Conservation (phyloP, 1,140 invertebrate genomes). For the Pogonomyrmex californicus region DNA sequence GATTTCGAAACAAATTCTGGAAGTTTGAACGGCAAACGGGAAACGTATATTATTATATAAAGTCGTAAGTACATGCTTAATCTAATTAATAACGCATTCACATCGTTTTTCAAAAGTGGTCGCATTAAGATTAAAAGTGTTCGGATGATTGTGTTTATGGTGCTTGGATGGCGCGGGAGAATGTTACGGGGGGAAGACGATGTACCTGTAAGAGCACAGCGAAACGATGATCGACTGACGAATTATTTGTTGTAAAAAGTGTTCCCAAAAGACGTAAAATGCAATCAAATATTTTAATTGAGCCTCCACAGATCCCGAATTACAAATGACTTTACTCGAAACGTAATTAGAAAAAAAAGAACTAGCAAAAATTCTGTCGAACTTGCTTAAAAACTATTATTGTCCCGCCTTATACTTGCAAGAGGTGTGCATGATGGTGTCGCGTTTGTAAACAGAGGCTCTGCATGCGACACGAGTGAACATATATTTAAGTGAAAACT, state of each 20-base stretch:
- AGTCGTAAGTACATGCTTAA: slow-evolving; percentile 44
- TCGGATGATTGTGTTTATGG: neutral
- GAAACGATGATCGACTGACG: slow-evolving; percentile 31
- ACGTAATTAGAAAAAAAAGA: slow-evolving; percentile 28
- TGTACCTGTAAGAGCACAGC: neutral
- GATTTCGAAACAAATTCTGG: slow-evolving; percentile 14
- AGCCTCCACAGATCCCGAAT: neutral
- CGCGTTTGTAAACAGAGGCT: slow-evolving; percentile 51
- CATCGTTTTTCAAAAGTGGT: neutral
- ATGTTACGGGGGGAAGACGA: slow-evolving; percentile 63
- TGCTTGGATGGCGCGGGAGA: slow-evolving; percentile 28
- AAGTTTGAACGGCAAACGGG: neutral
- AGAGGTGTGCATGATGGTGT: slow-evolving; percentile 44
- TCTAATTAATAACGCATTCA: slow-evolving; percentile 13
- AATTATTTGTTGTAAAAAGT: slow-evolving; percentile 28
- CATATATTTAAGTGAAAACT: slow-evolving; percentile 52
- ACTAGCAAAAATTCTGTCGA: slow-evolving; percentile 13
- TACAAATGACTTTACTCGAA: neutral
- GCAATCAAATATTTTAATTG: slow-evolving; percentile 31
- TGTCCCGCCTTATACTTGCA: slow-evolving; percentile 66
- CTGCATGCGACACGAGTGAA: slow-evolving; percentile 31
- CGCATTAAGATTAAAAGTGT: neutral
- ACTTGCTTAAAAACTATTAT: slow-evolving; percentile 72
- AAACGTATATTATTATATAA: neutral
- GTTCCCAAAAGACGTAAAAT: slow-evolving; percentile 2